These are phyloP conservation scores for Dufourea novaeangliae DNA, from an alignment of 1,140 invertebrate species.

Conservation along the genomic window DNA sequence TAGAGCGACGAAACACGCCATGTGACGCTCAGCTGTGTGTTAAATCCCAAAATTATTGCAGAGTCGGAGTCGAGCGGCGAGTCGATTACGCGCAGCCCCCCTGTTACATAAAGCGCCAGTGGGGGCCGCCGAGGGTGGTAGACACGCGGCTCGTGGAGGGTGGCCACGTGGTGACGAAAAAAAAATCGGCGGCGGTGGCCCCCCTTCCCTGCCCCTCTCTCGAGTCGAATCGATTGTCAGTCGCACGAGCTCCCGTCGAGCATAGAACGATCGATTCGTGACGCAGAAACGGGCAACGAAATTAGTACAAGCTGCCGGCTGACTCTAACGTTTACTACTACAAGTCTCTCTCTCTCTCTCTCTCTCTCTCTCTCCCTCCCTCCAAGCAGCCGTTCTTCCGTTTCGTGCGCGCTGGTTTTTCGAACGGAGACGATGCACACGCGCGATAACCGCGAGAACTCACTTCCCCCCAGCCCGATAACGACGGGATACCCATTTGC, in stretches of 20 bases:
- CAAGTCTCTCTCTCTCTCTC: too few species aligned
- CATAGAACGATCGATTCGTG: slow-evolving; percentile 32
- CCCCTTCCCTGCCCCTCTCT: too few species aligned
- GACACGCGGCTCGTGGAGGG: not conserved
- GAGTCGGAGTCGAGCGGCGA: not conserved
- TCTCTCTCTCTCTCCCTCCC: not conserved
- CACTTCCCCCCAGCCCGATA: not conserved
- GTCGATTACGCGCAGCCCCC: slow-evolving; percentile 46
- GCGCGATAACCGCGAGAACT: slow-evolving; percentile 1
- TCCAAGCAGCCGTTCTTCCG: too few species aligned
- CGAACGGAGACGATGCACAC: not conserved
- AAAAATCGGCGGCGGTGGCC: slow-evolving; percentile 5
- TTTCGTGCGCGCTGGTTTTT: too few species aligned
- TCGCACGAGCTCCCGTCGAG: slow-evolving; percentile 3
- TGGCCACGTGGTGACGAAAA: slow-evolving; percentile 46
- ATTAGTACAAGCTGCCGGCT: slow-evolving; percentile 2
- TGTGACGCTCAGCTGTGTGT: slow-evolving; percentile 76
- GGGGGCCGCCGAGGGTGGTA: not conserved
- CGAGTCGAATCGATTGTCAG: too few species aligned
- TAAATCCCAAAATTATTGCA: slow-evolving; percentile 76
- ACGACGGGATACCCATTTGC: not conserved
- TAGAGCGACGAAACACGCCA: slow-evolving; percentile 54
- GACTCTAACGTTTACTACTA: too few species aligned
- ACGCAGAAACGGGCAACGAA: not conserved
- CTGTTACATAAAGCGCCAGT: slow-evolving; percentile 38